Percentiles rank a stretch among this genome's conserved stretches.
Evolutionary conservation across 2,888 invertebrate genomes (phyloP).

Genomic region (Luperina nickerlii): DNA sequence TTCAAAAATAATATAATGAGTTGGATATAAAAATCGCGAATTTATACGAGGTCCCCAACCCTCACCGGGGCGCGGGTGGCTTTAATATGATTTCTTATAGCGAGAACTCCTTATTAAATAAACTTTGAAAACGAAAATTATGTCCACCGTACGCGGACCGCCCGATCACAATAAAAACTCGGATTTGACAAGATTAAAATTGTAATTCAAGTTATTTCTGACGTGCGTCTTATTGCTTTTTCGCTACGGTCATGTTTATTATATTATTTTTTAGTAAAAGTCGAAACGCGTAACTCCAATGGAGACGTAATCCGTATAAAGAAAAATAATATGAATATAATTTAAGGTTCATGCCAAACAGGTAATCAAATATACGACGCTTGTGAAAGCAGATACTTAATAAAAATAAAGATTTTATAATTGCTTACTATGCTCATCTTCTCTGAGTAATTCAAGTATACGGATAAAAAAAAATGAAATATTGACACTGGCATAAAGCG

Average conservation of each 20-base stretch:
- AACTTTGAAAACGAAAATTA: constrained; percentile 88
- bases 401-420: constrained; percentile 66
- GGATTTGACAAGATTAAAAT: constrained; percentile 90
- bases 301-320: constrained; percentile 77
- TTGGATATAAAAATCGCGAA: constrained; percentile 87
- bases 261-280: constrained; percentile 72
- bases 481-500: constrained; percentile 74
- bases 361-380: constrained; percentile 49
- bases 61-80: constrained; percentile 69
- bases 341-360: constrained; percentile 62
- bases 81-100: constrained; percentile 87
- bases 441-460: constrained; percentile 64
- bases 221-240: constrained; percentile 88
- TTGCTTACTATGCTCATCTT: constrained; percentile 59
- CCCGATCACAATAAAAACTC: constrained; percentile 87
- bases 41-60: constrained; percentile 82
- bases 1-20: constrained; percentile 89
- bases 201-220: constrained; percentile 89
- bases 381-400: constrained; percentile 61
- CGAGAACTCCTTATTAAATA: constrained; percentile 87
- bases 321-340: constrained; percentile 66
- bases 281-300: constrained; percentile 72
- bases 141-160: constrained; percentile 80
- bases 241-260: constrained; percentile 82
- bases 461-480: constrained; percentile 59